phyloP scores from a whole-genome alignment of 64 coral and sea anemone genomes.

The Stylophora pistillata region DNA sequence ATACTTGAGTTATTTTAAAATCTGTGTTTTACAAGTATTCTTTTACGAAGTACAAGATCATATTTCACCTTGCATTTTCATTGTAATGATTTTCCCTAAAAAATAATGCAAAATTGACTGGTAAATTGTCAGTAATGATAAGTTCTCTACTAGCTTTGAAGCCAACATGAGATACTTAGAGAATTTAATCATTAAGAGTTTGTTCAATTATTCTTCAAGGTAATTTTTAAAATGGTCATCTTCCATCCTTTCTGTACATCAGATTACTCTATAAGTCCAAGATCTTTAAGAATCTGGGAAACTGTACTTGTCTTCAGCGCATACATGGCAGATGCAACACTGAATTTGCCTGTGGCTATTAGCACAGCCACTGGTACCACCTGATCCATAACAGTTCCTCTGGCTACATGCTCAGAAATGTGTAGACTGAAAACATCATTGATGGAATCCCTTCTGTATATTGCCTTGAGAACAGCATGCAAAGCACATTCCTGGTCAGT shows the following conservation, averaged over 20 bases:
- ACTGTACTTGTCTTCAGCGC: constrained; percentile 56
- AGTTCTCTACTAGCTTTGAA: too few relatives aligned
- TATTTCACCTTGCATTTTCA: too few relatives aligned
- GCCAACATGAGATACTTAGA: too few relatives aligned
- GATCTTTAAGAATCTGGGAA: constrained; percentile 32
- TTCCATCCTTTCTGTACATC: not conserved
- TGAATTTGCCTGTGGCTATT: constrained; percentile 65
- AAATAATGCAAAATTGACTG: too few relatives aligned
- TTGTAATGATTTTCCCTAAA: too few relatives aligned
- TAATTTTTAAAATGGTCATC: too few relatives aligned
- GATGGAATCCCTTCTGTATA: constrained; percentile 75
- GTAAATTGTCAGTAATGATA: too few relatives aligned
- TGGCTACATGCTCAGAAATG: constrained; percentile 55
- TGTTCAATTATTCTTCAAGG: too few relatives aligned
- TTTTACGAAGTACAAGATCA: too few relatives aligned
- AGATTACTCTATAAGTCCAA: not conserved
- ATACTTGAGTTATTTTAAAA: too few relatives aligned
- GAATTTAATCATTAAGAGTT: too few relatives aligned
- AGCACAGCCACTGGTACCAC: constrained; percentile 90
- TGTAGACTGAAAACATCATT: constrained; percentile 20
- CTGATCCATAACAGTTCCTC: constrained; percentile 21
- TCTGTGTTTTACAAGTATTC: too few relatives aligned
- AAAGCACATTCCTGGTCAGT: constrained; percentile 25
- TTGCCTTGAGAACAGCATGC: constrained; percentile 63
- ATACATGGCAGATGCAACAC: constrained; percentile 42